A percentile compares a stretch with the other conserved stretches of the same genome.
These are phyloP conservation scores for Neolamprologus longior DNA, from an alignment of 2,113 vertebrate genomes.

Conservation along the genomic window DNA sequence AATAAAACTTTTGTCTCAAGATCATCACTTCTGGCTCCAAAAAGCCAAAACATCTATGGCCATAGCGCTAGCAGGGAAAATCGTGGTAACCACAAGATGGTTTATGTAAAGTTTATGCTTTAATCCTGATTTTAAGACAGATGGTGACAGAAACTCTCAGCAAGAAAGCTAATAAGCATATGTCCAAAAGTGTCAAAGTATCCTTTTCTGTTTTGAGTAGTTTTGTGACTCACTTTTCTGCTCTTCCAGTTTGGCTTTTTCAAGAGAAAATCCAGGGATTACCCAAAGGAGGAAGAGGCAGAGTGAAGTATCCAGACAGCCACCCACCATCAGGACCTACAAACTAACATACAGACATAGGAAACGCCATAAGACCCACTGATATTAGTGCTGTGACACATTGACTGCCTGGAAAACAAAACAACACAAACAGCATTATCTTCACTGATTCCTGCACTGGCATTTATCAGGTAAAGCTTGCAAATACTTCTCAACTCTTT, in stretches of 20 bases:
- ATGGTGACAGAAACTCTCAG: neutral
- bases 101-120: neutral
- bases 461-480: neutral
- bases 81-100: neutral
- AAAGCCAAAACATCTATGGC: neutral
- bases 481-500: neutral
- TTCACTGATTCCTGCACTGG: neutral
- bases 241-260: conserved; percentile 71
- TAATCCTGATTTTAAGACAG: neutral
- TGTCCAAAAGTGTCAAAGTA: neutral
- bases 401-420: neutral
- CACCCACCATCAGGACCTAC: neutral
- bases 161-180: neutral
- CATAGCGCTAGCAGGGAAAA: neutral
- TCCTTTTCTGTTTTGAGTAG: neutral
- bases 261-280: conserved; percentile 71
- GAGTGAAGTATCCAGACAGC: conserved; percentile 22
- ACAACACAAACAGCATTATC: neutral
- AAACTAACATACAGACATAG: neutral
- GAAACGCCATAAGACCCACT: neutral
- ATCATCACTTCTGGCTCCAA: neutral
- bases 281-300: conserved; percentile 66
- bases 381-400: conserved; percentile 7
- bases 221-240: neutral
- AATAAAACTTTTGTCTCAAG: neutral